Conservation (phyloP, 2,797 vertebrate species). For the Champsocephalus gunnari region DNA sequence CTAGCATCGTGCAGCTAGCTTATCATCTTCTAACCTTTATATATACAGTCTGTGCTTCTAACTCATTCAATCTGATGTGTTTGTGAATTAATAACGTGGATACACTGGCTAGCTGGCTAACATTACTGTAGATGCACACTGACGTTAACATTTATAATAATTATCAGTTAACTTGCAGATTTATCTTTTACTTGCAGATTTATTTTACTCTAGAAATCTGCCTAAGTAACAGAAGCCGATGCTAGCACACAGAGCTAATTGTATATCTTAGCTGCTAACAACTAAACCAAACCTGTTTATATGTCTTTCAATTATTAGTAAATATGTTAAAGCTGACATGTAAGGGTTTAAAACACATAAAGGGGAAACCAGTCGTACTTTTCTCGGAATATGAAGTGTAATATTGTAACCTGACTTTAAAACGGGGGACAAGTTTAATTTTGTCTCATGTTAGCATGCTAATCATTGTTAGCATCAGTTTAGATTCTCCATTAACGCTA, state of each 20-base stretch:
- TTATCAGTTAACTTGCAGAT: not conserved
- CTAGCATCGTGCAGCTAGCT: not conserved
- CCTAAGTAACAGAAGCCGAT: not conserved
- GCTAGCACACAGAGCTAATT: not conserved
- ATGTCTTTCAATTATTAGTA: not conserved
- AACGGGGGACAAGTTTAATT: not conserved
- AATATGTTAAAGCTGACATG: not conserved
- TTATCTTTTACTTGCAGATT: no score
- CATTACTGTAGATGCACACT: not conserved
- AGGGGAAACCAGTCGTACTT: not conserved
- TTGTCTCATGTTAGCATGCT: conserved; percentile 15
- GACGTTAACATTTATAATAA: not conserved
- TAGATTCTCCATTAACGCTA: no score
- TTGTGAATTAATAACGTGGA: not conserved
- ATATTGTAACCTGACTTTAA: no score
- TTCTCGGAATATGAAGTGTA: no score
- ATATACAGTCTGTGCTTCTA: no score
- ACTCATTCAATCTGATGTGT: not conserved
- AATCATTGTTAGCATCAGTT: conserved; percentile 4
- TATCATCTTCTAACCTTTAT: no score
- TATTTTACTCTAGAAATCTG: not conserved
- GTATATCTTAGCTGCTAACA: not conserved
- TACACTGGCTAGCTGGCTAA: not conserved
- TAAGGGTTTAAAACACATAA: no score
- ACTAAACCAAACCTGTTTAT: not conserved